These are phyloP conservation scores for Sebastes flavidus DNA, from an alignment of 2,797 vertebrate species.

Conservation along the genomic window DNA sequence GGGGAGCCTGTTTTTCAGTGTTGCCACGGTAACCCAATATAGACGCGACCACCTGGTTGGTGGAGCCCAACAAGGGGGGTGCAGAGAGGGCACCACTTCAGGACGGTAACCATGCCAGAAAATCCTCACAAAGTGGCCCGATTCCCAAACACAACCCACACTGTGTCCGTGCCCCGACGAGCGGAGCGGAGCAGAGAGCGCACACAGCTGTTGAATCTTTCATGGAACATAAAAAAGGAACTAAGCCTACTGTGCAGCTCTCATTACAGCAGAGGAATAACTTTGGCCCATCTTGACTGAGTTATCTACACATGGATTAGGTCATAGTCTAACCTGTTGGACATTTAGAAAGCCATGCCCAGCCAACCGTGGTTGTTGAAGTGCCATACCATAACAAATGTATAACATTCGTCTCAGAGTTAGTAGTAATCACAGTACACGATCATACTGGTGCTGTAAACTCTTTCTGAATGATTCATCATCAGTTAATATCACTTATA, in stretches of 20 bases:
- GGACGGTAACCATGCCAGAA: constrained; percentile 50
- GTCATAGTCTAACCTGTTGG: neutral
- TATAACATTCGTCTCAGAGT: neutral
- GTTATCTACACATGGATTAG: constrained; percentile 5
- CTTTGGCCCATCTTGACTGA: constrained; percentile 4
- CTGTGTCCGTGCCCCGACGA: constrained; percentile 34
- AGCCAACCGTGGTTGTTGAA: neutral
- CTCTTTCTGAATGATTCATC: constrained; percentile 10
- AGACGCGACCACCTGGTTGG: constrained; percentile 67
- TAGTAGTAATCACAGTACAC: neutral
- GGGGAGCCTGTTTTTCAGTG: constrained; percentile 27
- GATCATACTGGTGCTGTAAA: neutral
- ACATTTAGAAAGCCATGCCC: constrained; percentile 1
- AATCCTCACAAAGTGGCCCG: constrained; percentile 43
- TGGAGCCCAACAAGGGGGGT: constrained; percentile 34
- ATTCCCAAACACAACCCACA: constrained; percentile 47
- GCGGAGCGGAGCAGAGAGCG: constrained; percentile 18
- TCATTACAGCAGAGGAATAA: constrained; percentile 33
- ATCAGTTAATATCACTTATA: neutral
- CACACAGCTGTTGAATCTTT: constrained; percentile 68
- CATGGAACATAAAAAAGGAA: constrained; percentile 50
- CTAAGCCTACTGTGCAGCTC: constrained; percentile 31
- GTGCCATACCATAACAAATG: neutral
- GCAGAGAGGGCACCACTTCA: constrained; percentile 61
- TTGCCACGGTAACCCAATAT: constrained; percentile 66